Conservation (phyloP, 2,113 vertebrate genomes). For the Pelecanus crispus region DNA sequence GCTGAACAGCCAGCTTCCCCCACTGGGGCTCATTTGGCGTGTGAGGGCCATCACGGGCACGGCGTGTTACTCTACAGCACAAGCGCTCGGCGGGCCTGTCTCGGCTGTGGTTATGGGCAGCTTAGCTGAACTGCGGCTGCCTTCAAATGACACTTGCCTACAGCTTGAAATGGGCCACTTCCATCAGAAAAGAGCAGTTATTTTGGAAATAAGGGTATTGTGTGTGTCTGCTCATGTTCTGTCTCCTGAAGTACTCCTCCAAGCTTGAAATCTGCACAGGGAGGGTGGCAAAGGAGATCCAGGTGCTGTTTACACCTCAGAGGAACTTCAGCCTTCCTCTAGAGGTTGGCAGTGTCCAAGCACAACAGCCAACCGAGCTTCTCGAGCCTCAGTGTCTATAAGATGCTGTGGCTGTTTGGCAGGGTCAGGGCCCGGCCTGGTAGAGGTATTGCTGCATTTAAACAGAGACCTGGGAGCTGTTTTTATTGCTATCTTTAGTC, state of each 20-base stretch:
- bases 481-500: not conserved
- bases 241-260: not conserved
- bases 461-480: accelerated
- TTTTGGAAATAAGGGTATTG: not conserved
- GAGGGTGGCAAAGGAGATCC: not conserved
- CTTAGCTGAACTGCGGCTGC: not conserved
- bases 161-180: not conserved
- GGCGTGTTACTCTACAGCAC: accelerated
- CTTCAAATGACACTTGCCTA: not conserved
- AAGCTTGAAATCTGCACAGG: not conserved
- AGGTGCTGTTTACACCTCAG: not conserved
- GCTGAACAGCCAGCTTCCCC: not conserved
- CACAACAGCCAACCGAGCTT: not conserved
- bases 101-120: not conserved
- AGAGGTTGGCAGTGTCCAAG: not conserved
- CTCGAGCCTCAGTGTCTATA: too few relatives aligned
- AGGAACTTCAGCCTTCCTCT: not conserved
- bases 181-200: not conserved
- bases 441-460: not conserved
- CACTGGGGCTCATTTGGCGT: accelerated
- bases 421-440: not conserved
- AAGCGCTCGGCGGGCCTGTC: not conserved
- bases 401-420: too few relatives aligned
- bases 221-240: not conserved
- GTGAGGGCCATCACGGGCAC: too few relatives aligned